Conservation (phyloP, 2,797 vertebrate species). For the Thalassophryne amazonica region DNA sequence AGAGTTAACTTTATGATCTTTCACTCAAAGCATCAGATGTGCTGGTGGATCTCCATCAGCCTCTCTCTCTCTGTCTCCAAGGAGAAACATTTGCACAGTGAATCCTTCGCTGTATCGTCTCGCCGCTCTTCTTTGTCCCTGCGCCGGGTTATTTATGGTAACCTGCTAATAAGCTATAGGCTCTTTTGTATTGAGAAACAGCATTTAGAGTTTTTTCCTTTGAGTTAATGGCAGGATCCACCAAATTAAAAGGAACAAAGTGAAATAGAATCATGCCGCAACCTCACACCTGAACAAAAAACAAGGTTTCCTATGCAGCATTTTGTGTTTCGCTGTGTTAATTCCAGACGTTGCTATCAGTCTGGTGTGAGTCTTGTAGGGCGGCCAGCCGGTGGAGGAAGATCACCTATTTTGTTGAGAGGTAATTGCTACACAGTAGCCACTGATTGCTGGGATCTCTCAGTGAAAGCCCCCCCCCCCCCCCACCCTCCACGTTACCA, state of each 20-base stretch:
- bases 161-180: slow-evolving; percentile 56
- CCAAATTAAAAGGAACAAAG: slow-evolving; percentile 63
- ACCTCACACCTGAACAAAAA: slow-evolving; percentile 64
- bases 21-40: slow-evolving; percentile 41
- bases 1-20: slow-evolving; percentile 16
- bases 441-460: slow-evolving; percentile 82
- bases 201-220: slow-evolving; percentile 56
- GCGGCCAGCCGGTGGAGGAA: slow-evolving; percentile 72
- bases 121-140: slow-evolving; percentile 46
- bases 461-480: slow-evolving; percentile 64
- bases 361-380: slow-evolving; percentile 70
- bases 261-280: slow-evolving; percentile 58
- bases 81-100: slow-evolving; percentile 55
- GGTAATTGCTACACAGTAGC: slow-evolving; percentile 82
- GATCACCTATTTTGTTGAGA: slow-evolving; percentile 78
- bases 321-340: slow-evolving; percentile 65
- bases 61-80: slow-evolving; percentile 39
- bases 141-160: slow-evolving; percentile 64
- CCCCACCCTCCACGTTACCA: slow-evolving; percentile 63
- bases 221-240: slow-evolving; percentile 33
- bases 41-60: slow-evolving; percentile 17
- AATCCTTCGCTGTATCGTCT: slow-evolving; percentile 39
- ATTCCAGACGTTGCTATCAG: slow-evolving; percentile 65
- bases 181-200: slow-evolving; percentile 54
- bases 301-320: slow-evolving; percentile 60